phyloP scores from a whole-genome alignment of 2,797 vertebrate species.

The Cheirogaleus major region DNA sequence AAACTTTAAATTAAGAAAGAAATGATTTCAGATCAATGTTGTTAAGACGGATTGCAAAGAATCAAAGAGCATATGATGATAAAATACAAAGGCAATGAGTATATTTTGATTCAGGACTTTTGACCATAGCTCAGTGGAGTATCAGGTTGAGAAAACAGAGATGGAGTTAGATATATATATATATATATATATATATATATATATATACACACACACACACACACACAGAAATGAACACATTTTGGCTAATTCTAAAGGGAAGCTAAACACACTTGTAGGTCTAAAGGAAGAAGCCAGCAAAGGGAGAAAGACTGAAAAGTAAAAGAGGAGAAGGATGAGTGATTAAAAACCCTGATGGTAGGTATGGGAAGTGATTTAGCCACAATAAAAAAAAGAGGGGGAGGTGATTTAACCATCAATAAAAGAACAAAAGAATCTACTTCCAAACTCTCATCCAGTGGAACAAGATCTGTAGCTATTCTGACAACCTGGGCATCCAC shows the following conservation, averaged over 20 bases:
- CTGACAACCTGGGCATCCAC: neutral
- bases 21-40: neutral
- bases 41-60: neutral
- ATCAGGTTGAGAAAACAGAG: neutral
- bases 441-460: neutral
- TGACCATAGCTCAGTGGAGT: neutral
- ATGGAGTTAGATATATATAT: neutral
- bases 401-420: neutral
- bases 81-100: neutral
- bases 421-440: neutral
- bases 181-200: neutral
- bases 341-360: neutral
- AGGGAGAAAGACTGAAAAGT: neutral
- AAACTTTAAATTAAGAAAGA: neutral
- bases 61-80: neutral
- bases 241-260: neutral
- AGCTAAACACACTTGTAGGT: neutral
- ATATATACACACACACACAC: neutral
- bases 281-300: neutral
- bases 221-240: neutral
- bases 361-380: neutral
- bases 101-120: neutral
- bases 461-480: neutral
- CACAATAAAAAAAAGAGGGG: neutral
- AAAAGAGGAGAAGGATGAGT: neutral